A percentile compares a stretch with the other conserved stretches of the same genome.
These are phyloP conservation scores for Lycocerus yunnanus DNA, from an alignment of 2,888 invertebrate genomes.

Conservation along the genomic window DNA sequence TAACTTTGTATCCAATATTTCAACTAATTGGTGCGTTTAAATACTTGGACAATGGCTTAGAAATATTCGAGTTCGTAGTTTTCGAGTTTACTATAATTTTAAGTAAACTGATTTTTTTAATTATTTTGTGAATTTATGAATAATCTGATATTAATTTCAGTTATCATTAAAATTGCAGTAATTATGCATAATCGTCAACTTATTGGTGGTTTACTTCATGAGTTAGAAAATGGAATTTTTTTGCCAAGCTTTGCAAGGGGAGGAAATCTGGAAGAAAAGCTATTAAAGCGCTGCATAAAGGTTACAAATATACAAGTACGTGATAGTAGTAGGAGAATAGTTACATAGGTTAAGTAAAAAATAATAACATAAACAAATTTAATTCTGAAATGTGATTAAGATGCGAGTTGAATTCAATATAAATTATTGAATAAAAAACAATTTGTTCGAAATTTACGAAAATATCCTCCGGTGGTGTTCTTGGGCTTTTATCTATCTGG, in stretches of 20 bases:
- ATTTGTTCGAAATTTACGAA: too few species aligned
- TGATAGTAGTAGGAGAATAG: neutral
- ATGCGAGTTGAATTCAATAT: too few species aligned
- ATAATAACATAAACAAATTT: too few species aligned
- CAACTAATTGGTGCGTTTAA: conserved; percentile 21
- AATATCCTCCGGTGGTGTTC: too few species aligned
- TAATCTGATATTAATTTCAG: conserved; percentile 13
- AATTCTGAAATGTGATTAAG: too few species aligned
- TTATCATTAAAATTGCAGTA: conserved; percentile 24
- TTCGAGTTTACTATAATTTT: conserved; percentile 17
- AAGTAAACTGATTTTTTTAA: conserved; percentile 14
- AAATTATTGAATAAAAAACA: too few species aligned
- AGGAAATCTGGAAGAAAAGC: conserved; percentile 13
- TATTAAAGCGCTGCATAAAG: conserved; percentile 14
- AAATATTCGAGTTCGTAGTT: conserved; percentile 20
- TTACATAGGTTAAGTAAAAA: too few species aligned
- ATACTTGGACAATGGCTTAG: conserved; percentile 19
- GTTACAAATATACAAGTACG: conserved; percentile 26
- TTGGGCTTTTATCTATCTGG: too few species aligned
- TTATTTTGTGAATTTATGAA: neutral
- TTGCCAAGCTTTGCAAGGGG: conserved; percentile 16
- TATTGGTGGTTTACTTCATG: conserved; percentile 14
- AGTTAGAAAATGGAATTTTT: conserved; percentile 26
- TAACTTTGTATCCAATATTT: conserved; percentile 21
- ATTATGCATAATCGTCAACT: conserved; percentile 18